These are phyloP conservation scores for Gadus macrocephalus DNA, from an alignment of 2,113 vertebrate genomes.

Conservation along the genomic window DNA sequence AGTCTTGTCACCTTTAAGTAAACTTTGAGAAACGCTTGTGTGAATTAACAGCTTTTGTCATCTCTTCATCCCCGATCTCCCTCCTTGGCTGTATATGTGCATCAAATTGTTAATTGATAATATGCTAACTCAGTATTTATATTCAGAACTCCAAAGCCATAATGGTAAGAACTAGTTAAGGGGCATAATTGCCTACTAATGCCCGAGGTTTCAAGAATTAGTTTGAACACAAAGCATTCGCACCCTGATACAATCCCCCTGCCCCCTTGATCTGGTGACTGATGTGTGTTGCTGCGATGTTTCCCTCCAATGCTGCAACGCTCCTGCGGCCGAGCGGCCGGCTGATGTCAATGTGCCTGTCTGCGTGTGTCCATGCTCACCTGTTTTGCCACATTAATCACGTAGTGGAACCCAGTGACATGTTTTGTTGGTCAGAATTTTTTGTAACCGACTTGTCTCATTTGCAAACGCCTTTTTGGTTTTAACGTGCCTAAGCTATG, in stretches of 20 bases:
- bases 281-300: conserved; percentile 24
- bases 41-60: no score
- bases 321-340: conserved; percentile 40
- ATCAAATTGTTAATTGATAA: no score
- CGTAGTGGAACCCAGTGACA: conserved; percentile 32
- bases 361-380: conserved; percentile 31
- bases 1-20: no score
- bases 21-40: no score
- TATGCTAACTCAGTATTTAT: no score
- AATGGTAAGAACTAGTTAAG: conserved; percentile 35
- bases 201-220: conserved; percentile 16
- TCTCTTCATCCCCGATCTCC: no score
- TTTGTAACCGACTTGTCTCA: conserved; percentile 51
- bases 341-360: conserved; percentile 47
- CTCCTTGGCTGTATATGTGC: no score
- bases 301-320: conserved; percentile 39
- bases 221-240: conserved; percentile 4
- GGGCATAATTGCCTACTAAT: conserved; percentile 25
- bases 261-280: not conserved
- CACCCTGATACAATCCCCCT: conserved; percentile 25
- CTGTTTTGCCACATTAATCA: conserved; percentile 48
- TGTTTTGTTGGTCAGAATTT: conserved; percentile 25
- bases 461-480: conserved; percentile 74
- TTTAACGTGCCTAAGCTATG: conserved; percentile 74
- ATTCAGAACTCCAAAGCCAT: conserved; percentile 56